Evolutionary conservation across 2,797 vertebrate species (phyloP).

Genomic region (Trachurus trachurus): DNA sequence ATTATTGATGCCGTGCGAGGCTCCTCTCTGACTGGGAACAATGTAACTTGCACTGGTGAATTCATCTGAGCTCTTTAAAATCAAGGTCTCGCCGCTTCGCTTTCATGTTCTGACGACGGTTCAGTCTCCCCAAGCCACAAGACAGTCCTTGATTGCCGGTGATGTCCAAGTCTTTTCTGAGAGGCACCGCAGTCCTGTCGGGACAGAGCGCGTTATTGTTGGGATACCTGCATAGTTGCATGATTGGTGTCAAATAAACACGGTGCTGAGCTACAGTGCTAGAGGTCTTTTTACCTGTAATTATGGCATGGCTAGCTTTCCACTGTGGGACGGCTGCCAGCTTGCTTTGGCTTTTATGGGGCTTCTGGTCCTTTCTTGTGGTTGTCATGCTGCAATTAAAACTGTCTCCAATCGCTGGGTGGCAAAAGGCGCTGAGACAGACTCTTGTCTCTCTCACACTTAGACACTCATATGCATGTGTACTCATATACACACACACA

Average conservation of each 20-base stretch:
- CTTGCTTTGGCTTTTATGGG: conserved; percentile 95
- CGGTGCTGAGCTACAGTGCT: conserved; percentile 81
- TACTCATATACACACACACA: conserved; percentile 61
- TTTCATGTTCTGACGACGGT: conserved; percentile 79
- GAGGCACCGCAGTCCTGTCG: conserved; percentile 75
- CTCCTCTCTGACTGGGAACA: conserved; percentile 76
- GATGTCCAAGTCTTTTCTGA: conserved; percentile 79
- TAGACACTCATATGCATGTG: conserved; percentile 78
- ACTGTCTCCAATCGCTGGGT: conserved; percentile 95
- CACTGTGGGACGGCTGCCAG: conserved; percentile 93
- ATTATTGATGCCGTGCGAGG: conserved; percentile 77
- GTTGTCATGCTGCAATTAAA: conserved; percentile 97
- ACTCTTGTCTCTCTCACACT: conserved; percentile 83
- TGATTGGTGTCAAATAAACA: conserved; percentile 86
- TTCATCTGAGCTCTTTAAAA: conserved; percentile 75
- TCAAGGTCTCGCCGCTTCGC: conserved; percentile 69
- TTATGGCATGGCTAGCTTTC: conserved; percentile 95
- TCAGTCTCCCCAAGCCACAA: conserved; percentile 66
- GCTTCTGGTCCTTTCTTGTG: conserved; percentile 98
- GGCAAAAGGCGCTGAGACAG: conserved; percentile 95
- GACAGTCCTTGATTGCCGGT: conserved; percentile 68
- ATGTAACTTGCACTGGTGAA: conserved; percentile 68
- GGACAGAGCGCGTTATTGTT: conserved; percentile 81
- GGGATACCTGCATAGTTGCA: conserved; percentile 84
- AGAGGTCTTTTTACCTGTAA: conserved; percentile 95